Percentiles rank a stretch among this genome's conserved stretches.
Conservation (phyloP, 1,140 invertebrate species). For the Bombyx mandarina region DNA sequence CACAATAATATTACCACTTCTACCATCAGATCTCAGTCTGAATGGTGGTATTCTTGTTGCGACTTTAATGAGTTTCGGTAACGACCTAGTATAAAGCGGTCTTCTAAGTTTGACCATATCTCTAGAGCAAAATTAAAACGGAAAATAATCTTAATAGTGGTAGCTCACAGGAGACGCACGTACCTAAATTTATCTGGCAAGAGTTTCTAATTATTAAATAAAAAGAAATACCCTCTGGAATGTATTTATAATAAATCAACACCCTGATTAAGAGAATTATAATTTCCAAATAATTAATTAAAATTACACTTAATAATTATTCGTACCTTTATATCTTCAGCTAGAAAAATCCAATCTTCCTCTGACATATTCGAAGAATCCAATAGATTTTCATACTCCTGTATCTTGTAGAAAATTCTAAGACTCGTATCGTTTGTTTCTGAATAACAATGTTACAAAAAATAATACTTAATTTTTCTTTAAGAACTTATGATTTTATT, state of each 20-base stretch:
- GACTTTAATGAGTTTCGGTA: no score
- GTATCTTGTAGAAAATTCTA: conserved; percentile 83
- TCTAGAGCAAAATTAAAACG: no score
- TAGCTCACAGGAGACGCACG: no score
- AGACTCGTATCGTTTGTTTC: conserved; percentile 62
- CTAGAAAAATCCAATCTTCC: conserved; percentile 92
- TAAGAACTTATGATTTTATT: no score
- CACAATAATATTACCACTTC: no score
- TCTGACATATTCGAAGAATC: conserved; percentile 96
- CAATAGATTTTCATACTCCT: conserved; percentile 89
- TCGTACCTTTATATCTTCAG: conserved; percentile 87
- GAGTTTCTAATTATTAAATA: background rate
- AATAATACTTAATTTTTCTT: background rate
- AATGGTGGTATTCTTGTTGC: no score
- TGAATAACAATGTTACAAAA: conserved; percentile 14
- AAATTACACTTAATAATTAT: background rate
- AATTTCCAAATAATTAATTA: background rate
- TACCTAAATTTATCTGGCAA: no score
- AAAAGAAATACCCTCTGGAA: background rate
- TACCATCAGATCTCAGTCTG: no score
- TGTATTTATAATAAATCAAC: background rate
- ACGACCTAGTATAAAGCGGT: no score
- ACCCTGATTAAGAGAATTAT: background rate
- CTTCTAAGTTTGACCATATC: no score
- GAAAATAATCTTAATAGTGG: no score